Evolutionary conservation across 2,888 invertebrate genomes (phyloP).

Genomic region (Neoaliturus tenellus): DNA sequence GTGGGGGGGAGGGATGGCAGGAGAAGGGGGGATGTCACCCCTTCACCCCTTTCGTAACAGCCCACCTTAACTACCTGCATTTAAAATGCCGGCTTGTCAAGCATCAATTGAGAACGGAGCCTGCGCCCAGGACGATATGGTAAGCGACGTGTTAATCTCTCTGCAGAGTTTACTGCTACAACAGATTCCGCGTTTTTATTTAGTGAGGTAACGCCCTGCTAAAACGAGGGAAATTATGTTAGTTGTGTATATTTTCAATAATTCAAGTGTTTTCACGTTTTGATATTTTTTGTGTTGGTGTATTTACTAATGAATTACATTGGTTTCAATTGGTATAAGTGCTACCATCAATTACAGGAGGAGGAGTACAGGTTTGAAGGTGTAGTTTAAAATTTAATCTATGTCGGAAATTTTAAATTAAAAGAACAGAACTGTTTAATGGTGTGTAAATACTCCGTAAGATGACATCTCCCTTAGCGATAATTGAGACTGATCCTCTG

Average conservation of each 20-base stretch:
- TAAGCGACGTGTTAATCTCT: slow-evolving; percentile 1
- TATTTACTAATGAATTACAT: too few relatives aligned
- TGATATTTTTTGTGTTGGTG: too few relatives aligned
- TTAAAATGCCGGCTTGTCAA: not conserved
- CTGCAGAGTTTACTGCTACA: not conserved
- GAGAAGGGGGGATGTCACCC: not conserved
- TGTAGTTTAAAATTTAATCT: too few relatives aligned
- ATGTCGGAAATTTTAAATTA: too few relatives aligned
- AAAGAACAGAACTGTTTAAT: too few relatives aligned
- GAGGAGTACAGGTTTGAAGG: too few relatives aligned
- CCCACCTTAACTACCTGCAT: slow-evolving; percentile 26
- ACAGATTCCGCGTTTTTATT: not conserved
- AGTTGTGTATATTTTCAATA: too few relatives aligned
- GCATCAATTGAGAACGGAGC: not conserved
- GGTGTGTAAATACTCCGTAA: not conserved
- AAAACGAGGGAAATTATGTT: too few relatives aligned
- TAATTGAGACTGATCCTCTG: not conserved
- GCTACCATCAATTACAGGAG: too few relatives aligned
- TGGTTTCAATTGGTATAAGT: too few relatives aligned
- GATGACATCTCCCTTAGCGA: not conserved
- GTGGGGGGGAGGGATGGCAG: not conserved
- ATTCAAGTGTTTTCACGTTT: too few relatives aligned
- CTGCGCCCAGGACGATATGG: slow-evolving; percentile 9
- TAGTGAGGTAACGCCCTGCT: not conserved
- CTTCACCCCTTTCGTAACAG: not conserved